Conservation (phyloP, 2,797 vertebrate species). For the Zenarchopterus dispar region DNA sequence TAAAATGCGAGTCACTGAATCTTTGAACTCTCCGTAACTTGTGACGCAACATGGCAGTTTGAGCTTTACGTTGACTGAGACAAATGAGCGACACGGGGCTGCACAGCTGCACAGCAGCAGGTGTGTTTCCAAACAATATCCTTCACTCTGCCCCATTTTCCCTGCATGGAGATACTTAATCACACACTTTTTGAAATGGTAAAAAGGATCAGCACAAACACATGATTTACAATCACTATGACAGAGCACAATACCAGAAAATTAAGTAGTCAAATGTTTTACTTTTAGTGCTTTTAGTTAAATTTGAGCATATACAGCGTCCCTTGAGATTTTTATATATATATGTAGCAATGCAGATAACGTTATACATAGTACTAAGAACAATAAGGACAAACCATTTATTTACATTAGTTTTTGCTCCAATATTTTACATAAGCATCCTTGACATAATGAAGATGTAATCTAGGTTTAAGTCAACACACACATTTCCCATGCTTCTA, state of each 20-base stretch:
- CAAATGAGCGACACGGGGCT: background rate
- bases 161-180: constrained; percentile 66
- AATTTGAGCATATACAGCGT: constrained; percentile 19
- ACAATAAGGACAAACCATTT: background rate
- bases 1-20: background rate
- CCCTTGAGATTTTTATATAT: background rate
- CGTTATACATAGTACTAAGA: background rate
- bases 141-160: constrained; percentile 81
- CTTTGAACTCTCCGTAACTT: too few species aligned
- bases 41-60: background rate
- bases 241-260: constrained; percentile 15
- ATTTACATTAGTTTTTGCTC: background rate
- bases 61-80: background rate
- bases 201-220: constrained; percentile 23
- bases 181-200: constrained; percentile 46
- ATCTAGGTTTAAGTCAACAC: too few species aligned
- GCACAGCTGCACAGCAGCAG: constrained; percentile 65
- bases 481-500: constrained; percentile 20
- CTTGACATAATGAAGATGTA: background rate
- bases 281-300: constrained; percentile 38
- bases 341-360: constrained; percentile 5
- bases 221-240: constrained; percentile 10
- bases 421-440: background rate
- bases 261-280: constrained; percentile 28
- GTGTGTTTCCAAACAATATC: constrained; percentile 64